Percentiles rank a stretch among this genome's conserved stretches.
Conservation (phyloP, 2,888 invertebrate genomes). For the Dicranocentrus wangi region DNA sequence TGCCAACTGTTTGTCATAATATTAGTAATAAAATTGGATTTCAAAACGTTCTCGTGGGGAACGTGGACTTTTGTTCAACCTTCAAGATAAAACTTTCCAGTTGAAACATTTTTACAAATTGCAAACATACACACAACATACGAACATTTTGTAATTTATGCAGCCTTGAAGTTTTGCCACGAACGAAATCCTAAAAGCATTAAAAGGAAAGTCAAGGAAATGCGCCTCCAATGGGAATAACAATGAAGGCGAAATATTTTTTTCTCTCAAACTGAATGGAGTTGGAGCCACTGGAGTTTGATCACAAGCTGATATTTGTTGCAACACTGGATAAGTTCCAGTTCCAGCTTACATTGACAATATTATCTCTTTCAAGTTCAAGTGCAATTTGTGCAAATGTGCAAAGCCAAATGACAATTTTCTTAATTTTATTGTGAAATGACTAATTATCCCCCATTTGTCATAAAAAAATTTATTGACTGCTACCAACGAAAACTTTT, state of each 20-base stretch:
- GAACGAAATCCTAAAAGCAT: slow-evolving; percentile 41
- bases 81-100: no score
- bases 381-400: slow-evolving; percentile 36
- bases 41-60: neutral
- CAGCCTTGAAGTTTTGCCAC: slow-evolving; percentile 47
- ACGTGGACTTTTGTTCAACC: no score
- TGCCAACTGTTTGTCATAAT: neutral
- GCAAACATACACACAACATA: neutral
- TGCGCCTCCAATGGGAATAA: slow-evolving; percentile 20
- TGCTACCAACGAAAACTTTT: no score
- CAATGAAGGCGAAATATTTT: slow-evolving; percentile 32
- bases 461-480: no score
- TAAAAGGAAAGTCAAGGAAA: slow-evolving; percentile 49
- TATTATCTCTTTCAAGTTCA: slow-evolving; percentile 41
- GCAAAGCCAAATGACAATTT: no score
- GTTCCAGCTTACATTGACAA: neutral
- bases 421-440: no score
- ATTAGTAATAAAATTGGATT: neutral
- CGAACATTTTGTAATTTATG: neutral
- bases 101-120: neutral
- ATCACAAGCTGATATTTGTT: neutral
- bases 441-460: no score
- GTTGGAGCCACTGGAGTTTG: no score
- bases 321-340: neutral
- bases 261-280: no score